Evolutionary conservation across 2,113 vertebrate genomes (phyloP).

Genomic region (Calypte anna): DNA sequence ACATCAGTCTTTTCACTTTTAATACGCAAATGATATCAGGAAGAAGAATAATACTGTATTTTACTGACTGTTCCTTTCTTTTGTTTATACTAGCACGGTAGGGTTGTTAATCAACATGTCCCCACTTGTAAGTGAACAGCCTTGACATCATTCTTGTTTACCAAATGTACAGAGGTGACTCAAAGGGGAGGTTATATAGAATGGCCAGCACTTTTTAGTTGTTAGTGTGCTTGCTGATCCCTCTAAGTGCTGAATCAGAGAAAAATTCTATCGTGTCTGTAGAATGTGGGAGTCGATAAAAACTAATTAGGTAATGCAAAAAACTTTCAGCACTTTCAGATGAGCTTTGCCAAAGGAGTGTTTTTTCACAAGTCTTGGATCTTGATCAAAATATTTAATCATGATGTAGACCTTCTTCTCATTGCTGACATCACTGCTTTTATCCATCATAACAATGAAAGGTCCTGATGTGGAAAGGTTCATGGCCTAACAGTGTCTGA

Average conservation of each 20-base stretch:
- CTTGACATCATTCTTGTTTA: not conserved
- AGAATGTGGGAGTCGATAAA: not conserved
- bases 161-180: not conserved
- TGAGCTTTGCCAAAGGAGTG: not conserved
- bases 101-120: not conserved
- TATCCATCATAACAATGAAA: not conserved
- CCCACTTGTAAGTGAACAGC: not conserved
- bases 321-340: constrained; percentile 7
- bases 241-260: not conserved
- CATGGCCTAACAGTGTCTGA: not conserved
- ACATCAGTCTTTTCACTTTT: not conserved
- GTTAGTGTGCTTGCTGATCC: not conserved
- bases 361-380: constrained; percentile 25
- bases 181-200: not conserved
- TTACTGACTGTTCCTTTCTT: not conserved
- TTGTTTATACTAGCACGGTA: not conserved
- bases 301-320: constrained; percentile 19
- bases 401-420: not conserved
- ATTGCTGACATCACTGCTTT: constrained; percentile 15
- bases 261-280: not conserved
- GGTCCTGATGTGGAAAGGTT: not conserved
- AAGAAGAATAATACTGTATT: not conserved
- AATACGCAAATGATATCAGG: not conserved
- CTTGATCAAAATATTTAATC: constrained; percentile 18
- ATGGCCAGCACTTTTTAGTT: not conserved